Percentiles rank a stretch among this genome's conserved stretches.
Conservation (phyloP, 2,888 invertebrate genomes). For the Cerastoderma edule region DNA sequence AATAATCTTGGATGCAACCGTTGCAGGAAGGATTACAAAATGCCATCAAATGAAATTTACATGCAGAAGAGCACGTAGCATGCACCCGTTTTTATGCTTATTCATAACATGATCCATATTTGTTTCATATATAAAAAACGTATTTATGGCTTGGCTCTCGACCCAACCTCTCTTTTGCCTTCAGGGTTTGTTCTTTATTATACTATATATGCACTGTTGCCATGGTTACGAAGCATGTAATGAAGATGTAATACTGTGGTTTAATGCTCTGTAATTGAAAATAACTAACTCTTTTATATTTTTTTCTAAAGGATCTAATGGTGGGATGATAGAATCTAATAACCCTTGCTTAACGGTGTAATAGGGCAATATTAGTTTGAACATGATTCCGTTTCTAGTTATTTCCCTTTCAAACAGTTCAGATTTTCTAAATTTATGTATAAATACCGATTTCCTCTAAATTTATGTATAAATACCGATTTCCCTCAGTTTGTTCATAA, state of each 20-base stretch:
- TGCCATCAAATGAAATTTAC: too few species aligned
- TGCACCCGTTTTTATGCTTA: too few species aligned
- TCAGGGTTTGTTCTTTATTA: constrained; percentile 26
- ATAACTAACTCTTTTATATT: constrained; percentile 29
- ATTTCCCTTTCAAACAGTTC: too few species aligned
- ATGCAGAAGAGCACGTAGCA: too few species aligned
- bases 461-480: too few species aligned
- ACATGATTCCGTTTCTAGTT: too few species aligned
- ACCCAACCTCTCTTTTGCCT: constrained; percentile 1
- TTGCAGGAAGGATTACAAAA: too few species aligned
- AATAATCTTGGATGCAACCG: too few species aligned
- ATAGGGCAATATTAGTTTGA: too few species aligned
- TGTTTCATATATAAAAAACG: constrained; percentile 9
- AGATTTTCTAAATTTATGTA: too few species aligned
- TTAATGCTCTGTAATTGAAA: constrained; percentile 28
- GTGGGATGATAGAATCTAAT: constrained; percentile 23
- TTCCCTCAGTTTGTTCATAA: too few species aligned
- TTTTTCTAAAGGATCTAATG: constrained; percentile 22
- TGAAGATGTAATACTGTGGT: constrained; percentile 23
- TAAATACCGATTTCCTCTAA: too few species aligned
- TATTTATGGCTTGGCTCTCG: constrained; percentile 12
- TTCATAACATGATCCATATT: constrained; percentile 17
- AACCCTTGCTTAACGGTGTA: constrained; percentile 7
- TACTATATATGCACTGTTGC: constrained; percentile 28
- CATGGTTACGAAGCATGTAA: constrained; percentile 23